Conservation (phyloP, 2,113 vertebrate species). For the Sebastes fasciatus region DNA sequence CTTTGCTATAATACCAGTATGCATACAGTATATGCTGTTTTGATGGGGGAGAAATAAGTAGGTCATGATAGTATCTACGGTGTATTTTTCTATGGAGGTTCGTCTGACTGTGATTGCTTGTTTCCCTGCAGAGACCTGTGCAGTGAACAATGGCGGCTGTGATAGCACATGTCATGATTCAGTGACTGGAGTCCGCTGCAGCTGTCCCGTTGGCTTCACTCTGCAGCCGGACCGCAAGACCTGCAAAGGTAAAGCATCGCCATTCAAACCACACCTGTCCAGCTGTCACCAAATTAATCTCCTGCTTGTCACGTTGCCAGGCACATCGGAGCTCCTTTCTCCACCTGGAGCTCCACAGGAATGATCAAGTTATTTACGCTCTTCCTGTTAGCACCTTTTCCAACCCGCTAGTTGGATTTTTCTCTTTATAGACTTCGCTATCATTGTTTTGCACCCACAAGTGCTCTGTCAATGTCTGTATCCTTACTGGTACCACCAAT, state of each 20-base stretch:
- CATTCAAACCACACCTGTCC: conserved; percentile 34
- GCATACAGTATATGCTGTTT: conserved; percentile 45
- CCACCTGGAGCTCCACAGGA: not conserved
- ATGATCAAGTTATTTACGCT: conserved; percentile 11
- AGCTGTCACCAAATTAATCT: conserved; percentile 30
- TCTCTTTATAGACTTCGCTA: conserved; percentile 11
- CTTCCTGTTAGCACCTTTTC: not conserved
- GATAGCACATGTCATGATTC: conserved; percentile 98
- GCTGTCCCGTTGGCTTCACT: conserved; percentile 98
- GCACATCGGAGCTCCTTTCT: not conserved
- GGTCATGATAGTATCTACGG: conserved; percentile 23
- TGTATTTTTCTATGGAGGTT: conserved; percentile 25
- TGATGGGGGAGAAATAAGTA: conserved; percentile 45
- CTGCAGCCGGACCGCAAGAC: conserved; percentile 96
- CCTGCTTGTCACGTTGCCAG: conserved; percentile 24
- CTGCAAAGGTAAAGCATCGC: conserved; percentile 90
- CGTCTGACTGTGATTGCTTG: conserved; percentile 60
- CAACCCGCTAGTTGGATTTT: conserved; percentile 12
- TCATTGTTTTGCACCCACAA: conserved; percentile 26
- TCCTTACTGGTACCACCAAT: not conserved
- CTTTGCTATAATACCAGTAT: conserved; percentile 23
- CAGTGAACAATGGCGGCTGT: conserved; percentile 97
- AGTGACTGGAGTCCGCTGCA: conserved; percentile 94
- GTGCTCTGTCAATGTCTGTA: not conserved
- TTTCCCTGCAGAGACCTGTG: conserved; percentile 91